phyloP scores from a whole-genome alignment of 53 echinoderm and acorn worm species.

The Arbacia lixula region DNA sequence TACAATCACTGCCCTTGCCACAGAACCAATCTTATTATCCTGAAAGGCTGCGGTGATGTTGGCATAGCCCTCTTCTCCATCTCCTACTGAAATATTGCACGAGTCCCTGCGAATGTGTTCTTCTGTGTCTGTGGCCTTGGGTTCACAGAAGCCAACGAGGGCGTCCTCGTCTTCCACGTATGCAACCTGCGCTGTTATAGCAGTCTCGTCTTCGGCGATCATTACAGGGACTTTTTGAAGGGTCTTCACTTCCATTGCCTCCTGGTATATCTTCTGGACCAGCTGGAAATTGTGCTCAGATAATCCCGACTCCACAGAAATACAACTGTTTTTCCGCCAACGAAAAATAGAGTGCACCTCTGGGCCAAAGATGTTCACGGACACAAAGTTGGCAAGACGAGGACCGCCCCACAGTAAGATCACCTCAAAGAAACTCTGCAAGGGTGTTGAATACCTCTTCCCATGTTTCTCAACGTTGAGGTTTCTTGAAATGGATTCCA shows the following conservation, averaged over 20 bases:
- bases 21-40: constrained; percentile 4
- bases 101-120: neutral
- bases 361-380: constrained; percentile 28
- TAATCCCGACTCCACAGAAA: neutral
- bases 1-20: constrained; percentile 9
- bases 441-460: neutral
- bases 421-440: constrained; percentile 22
- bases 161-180: neutral
- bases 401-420: constrained; percentile 40
- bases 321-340: constrained; percentile 5
- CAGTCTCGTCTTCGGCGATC: constrained; percentile 13
- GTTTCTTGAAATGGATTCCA: neutral
- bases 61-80: constrained; percentile 18
- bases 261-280: neutral
- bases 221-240: neutral
- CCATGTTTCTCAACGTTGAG: constrained; percentile 11
- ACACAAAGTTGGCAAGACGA: constrained; percentile 41
- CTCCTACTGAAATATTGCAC: neutral
- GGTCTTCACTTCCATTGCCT: neutral
- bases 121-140: neutral
- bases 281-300: neutral
- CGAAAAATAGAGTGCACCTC: constrained; percentile 4
- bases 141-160: neutral
- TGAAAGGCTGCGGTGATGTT: neutral
- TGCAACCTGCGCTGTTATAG: constrained; percentile 3